phyloP scores from a whole-genome alignment of 2,113 vertebrate species.

The Psilopsiagon aurifrons region DNA sequence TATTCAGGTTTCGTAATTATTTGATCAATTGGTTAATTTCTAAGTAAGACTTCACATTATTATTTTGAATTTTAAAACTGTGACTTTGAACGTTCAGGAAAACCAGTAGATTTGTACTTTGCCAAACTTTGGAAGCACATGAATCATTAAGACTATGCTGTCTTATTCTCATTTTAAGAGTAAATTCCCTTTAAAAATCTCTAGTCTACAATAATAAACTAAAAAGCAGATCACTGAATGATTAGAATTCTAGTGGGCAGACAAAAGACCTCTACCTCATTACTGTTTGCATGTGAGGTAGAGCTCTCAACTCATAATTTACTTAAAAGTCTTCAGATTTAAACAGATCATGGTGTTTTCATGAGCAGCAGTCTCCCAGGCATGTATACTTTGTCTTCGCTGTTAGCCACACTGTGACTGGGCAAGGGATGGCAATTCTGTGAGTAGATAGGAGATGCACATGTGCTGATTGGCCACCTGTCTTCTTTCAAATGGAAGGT shows the following conservation, averaged over 20 bases:
- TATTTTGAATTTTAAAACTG: background rate
- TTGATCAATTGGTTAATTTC: background rate
- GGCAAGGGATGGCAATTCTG: background rate
- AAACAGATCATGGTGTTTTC: background rate
- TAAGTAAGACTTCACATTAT: background rate
- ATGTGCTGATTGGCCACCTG: background rate
- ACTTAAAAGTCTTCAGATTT: background rate
- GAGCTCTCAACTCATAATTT: background rate
- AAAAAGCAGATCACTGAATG: background rate
- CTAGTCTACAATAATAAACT: background rate
- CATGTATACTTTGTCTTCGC: background rate
- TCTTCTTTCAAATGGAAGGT: background rate
- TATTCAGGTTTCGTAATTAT: background rate
- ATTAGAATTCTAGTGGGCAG: conserved; percentile 1
- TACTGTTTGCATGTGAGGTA: conserved; percentile 11
- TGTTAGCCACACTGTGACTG: background rate
- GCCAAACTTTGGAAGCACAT: background rate
- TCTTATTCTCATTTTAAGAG: background rate
- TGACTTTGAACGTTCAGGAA: background rate
- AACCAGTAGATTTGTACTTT: background rate
- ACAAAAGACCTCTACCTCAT: background rate
- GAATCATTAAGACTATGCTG: background rate
- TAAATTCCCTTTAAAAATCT: conserved; percentile 14
- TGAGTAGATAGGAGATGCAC: background rate
- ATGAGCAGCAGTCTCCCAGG: background rate